phyloP scores from a whole-genome alignment of 2,888 invertebrate species.

The Choreutis nemorana region DNA sequence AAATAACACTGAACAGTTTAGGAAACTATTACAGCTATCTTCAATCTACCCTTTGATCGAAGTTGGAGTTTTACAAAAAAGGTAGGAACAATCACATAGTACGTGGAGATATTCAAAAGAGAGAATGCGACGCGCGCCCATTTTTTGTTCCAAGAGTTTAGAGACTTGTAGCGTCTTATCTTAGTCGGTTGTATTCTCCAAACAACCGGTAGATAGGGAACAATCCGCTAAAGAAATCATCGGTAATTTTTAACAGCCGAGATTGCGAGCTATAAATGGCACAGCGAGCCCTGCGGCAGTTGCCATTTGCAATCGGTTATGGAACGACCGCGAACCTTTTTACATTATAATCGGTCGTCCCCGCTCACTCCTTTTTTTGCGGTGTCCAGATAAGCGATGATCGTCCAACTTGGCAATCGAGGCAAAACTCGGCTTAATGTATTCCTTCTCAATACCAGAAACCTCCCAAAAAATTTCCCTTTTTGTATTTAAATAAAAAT shows the following conservation, averaged over 20 bases:
- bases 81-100: slow-evolving; percentile 23
- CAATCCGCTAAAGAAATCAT: slow-evolving; percentile 40
- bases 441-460: slow-evolving; percentile 5
- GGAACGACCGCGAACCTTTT: slow-evolving; percentile 61
- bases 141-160: slow-evolving; percentile 29
- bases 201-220: slow-evolving; percentile 38
- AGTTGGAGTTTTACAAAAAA: slow-evolving; percentile 13
- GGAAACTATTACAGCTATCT: no score
- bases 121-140: slow-evolving; percentile 19
- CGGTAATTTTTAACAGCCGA: slow-evolving; percentile 52
- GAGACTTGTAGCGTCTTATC: slow-evolving; percentile 30
- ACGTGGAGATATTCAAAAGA: slow-evolving; percentile 41
- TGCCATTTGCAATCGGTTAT: slow-evolving; percentile 65
- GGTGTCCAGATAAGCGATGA: slow-evolving; percentile 30
- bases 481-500: not conserved
- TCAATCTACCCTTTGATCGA: not conserved
- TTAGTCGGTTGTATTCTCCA: slow-evolving; percentile 31
- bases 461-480: slow-evolving; percentile 1
- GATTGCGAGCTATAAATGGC: slow-evolving; percentile 62
- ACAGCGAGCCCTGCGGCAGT: slow-evolving; percentile 45
- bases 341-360: slow-evolving; percentile 60
- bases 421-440: slow-evolving; percentile 22
- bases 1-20: no score
- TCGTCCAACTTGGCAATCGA: slow-evolving; percentile 31
- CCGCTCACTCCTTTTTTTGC: slow-evolving; percentile 45